These are phyloP conservation scores for Plagodis dolabraria DNA, from an alignment of 2,888 invertebrate genomes.

Conservation along the genomic window DNA sequence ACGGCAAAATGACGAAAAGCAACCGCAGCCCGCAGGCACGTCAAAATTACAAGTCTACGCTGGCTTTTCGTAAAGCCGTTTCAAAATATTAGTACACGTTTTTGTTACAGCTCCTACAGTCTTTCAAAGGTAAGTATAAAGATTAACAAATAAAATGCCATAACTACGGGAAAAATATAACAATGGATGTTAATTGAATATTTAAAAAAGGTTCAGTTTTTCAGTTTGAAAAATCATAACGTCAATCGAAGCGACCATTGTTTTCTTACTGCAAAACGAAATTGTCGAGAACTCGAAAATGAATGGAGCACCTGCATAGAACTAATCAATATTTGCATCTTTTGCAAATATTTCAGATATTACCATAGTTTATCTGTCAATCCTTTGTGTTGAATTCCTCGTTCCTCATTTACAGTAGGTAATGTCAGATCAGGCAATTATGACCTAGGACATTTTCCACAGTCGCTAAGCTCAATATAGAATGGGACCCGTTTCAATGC, in stretches of 20 bases:
- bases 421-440: too few relatives aligned
- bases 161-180: background rate
- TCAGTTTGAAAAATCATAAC: background rate
- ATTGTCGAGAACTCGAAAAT: too few relatives aligned
- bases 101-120: slow-evolving; percentile 6
- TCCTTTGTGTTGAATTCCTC: too few relatives aligned
- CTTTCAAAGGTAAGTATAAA: background rate
- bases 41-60: slow-evolving; percentile 43
- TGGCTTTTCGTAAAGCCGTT: slow-evolving; percentile 50
- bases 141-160: background rate
- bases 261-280: background rate
- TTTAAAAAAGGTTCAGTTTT: slow-evolving; percentile 11
- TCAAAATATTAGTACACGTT: slow-evolving; percentile 42
- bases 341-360: too few relatives aligned
- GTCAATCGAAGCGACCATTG: background rate
- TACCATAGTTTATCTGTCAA: too few relatives aligned
- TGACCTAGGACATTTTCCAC: too few relatives aligned
- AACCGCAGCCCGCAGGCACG: slow-evolving; percentile 59
- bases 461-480: too few relatives aligned
- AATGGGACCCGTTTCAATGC: too few relatives aligned
- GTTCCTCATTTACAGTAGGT: too few relatives aligned
- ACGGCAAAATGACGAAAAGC: slow-evolving; percentile 50
- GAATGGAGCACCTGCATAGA: too few relatives aligned
- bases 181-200: background rate
- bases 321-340: too few relatives aligned